Conservation (phyloP, 2,888 invertebrate genomes). For the Hydraecia micacea region DNA sequence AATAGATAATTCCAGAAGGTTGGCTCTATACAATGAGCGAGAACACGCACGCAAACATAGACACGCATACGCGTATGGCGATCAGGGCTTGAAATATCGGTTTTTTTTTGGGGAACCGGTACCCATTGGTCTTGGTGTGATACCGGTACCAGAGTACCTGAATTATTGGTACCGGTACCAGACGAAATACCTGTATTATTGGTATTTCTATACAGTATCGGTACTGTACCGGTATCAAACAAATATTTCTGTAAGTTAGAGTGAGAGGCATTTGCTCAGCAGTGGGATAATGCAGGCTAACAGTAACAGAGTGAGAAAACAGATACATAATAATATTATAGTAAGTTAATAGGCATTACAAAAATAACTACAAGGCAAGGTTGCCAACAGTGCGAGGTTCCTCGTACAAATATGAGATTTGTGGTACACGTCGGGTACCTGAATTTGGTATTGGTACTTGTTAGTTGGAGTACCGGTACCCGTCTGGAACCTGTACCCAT, state of each 20-base stretch:
- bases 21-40: neutral
- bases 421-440: no score
- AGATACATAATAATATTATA: no score
- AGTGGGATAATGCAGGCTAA: no score
- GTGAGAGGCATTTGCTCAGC: no score
- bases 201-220: neutral
- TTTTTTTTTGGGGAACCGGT: neutral
- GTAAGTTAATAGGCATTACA: no score
- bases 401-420: no score
- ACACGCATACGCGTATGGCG: neutral
- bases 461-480: no score
- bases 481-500: no score
- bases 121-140: neutral
- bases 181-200: neutral
- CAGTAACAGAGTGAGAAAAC: no score
- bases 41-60: neutral
- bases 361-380: no score
- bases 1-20: slow-evolving; percentile 6
- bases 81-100: neutral
- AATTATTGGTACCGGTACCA: neutral
- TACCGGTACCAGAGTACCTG: neutral
- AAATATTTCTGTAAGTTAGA: neutral
- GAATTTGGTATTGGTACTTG: no score
- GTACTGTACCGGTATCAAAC: neutral
- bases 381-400: no score